Conservation (phyloP, 2,113 vertebrate genomes). For the Nesoenas mayeri region DNA sequence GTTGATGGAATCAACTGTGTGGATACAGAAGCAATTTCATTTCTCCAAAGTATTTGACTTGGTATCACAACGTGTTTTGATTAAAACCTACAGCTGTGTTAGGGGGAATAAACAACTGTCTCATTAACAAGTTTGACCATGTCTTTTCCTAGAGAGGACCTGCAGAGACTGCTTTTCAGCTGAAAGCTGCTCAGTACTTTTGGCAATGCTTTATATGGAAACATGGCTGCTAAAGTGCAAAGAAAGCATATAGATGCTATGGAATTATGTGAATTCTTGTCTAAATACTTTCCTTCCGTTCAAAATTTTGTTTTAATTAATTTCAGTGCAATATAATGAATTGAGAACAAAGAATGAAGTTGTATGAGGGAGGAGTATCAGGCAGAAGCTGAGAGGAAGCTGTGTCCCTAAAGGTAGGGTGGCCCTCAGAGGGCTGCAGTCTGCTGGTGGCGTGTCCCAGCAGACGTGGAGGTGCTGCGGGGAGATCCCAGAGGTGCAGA, state of each 20-base stretch:
- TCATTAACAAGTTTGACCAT: neutral
- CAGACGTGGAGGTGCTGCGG: neutral
- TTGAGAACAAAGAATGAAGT: neutral
- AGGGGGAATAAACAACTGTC: conserved; percentile 2
- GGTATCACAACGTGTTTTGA: neutral
- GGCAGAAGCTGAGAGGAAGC: neutral
- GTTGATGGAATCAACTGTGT: neutral
- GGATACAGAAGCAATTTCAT: neutral
- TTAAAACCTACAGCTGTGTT: conserved; percentile 32
- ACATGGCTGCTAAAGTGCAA: neutral
- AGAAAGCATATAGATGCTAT: neutral
- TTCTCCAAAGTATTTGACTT: conserved; percentile 2
- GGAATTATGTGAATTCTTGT: neutral
- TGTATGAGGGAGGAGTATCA: rapidly evolving
- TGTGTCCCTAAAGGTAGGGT: neutral
- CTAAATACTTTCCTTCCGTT: neutral
- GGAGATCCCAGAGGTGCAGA: rapidly evolving
- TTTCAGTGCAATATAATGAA: neutral
- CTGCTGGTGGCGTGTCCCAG: neutral
- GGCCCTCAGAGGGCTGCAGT: neutral
- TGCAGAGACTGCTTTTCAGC: neutral
- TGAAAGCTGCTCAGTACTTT: neutral
- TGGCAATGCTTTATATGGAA: neutral
- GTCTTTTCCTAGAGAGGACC: neutral
- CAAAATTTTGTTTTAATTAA: neutral